Conservation (phyloP, 1,140 invertebrate species). For the Cotesia glomerata region DNA sequence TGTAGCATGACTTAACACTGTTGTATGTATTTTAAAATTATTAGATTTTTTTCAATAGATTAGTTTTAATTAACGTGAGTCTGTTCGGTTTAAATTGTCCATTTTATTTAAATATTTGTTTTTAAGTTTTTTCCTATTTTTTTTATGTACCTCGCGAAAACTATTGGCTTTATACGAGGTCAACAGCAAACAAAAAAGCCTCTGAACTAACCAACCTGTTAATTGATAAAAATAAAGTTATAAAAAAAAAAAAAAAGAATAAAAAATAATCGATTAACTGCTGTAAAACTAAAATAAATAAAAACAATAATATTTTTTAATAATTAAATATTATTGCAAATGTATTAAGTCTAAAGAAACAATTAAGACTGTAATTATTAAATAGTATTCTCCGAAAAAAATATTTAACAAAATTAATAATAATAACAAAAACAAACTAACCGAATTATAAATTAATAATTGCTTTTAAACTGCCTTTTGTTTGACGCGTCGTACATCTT, state of each 20-base stretch:
- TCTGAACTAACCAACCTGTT: neutral
- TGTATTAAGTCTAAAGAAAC: constrained; percentile 14
- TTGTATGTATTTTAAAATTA: constrained; percentile 43
- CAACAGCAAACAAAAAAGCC: neutral
- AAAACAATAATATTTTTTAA: neutral
- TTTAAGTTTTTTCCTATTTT: constrained; percentile 13
- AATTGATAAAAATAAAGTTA: neutral
- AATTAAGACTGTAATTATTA: constrained; percentile 28
- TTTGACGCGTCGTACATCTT: constrained; percentile 13
- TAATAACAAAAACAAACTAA: neutral
- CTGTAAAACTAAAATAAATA: neutral
- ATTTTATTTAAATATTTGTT: neutral
- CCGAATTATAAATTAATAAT: constrained; percentile 10
- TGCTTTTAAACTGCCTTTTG: constrained; percentile 9
- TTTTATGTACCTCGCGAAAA: neutral
- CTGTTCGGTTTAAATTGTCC: constrained; percentile 38
- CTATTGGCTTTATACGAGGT: neutral
- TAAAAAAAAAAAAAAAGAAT: neutral
- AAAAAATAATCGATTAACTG: neutral
- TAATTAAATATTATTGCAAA: neutral
- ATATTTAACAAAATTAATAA: neutral
- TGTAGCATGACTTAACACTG: constrained; percentile 44
- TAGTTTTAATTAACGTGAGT: constrained; percentile 36
- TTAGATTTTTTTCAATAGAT: neutral
- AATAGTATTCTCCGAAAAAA: constrained; percentile 23